phyloP scores from a whole-genome alignment of 2,113 vertebrate genomes.

The Cepphus grylle region DNA sequence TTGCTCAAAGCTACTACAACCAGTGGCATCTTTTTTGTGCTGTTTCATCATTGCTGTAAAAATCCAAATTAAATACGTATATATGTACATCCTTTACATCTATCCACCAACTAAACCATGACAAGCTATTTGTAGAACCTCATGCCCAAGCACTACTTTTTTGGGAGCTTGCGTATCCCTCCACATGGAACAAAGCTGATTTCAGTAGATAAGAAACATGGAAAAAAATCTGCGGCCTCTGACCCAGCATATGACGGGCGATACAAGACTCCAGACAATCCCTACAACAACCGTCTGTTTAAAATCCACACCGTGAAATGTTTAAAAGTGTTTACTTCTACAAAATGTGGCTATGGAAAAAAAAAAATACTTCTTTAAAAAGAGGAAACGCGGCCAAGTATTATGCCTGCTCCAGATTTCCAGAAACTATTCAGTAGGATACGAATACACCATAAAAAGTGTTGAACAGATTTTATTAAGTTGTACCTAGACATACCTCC shows the following conservation, averaged over 20 bases:
- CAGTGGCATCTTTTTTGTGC: not conserved
- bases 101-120: not conserved
- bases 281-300: not conserved
- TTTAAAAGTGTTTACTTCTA: conserved; percentile 19
- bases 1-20: not conserved
- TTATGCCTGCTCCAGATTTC: not conserved
- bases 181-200: not conserved
- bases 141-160: not conserved
- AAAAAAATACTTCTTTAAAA: not conserved
- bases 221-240: not conserved
- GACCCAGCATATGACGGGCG: fast-evolving
- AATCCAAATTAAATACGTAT: not conserved
- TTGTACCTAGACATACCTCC: not conserved
- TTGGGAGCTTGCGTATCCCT: not conserved
- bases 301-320: not conserved
- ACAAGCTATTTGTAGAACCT: not conserved
- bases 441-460: fast-evolving
- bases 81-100: not conserved
- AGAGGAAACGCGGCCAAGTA: not conserved
- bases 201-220: not conserved
- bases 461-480: not conserved
- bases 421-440: not conserved
- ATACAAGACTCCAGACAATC: not conserved
- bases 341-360: not conserved
- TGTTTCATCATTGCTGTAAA: not conserved